phyloP scores from a whole-genome alignment of 2,797 vertebrate species.

The Tapera naevia region DNA sequence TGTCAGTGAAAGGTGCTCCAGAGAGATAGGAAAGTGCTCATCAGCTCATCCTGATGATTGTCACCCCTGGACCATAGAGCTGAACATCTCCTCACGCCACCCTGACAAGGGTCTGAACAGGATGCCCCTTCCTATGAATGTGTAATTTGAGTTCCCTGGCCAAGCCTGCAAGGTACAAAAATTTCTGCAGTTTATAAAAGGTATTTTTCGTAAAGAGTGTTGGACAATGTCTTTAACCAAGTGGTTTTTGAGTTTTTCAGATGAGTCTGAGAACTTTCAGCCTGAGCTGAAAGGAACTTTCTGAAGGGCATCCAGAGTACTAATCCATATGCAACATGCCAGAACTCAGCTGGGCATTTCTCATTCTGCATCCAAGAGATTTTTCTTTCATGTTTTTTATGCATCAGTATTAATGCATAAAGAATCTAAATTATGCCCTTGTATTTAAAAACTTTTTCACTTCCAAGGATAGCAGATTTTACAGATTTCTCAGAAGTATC shows the following conservation, averaged over 20 bases:
- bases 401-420: background rate
- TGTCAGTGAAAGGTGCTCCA: background rate
- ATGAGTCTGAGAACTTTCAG: background rate
- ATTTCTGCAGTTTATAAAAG: background rate
- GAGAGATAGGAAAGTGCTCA: background rate
- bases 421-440: background rate
- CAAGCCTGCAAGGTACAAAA: background rate
- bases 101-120: background rate
- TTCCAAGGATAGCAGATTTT: background rate
- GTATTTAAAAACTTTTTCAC: background rate
- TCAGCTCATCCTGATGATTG: background rate
- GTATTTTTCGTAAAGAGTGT: background rate
- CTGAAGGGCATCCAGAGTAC: conserved; percentile 16
- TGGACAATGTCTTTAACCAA: background rate
- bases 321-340: background rate
- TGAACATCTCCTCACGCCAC: background rate
- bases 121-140: background rate
- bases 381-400: conserved; percentile 12
- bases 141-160: background rate
- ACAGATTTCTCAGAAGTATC: background rate
- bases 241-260: background rate
- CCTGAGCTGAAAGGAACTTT: background rate
- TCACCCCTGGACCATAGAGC: background rate
- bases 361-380: conserved; percentile 8
- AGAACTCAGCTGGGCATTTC: conserved; percentile 18